Percentiles rank a stretch among this genome's conserved stretches.
These are phyloP conservation scores for Furnarius figulus DNA, from an alignment of 2,113 vertebrate genomes.

Conservation along the genomic window DNA sequence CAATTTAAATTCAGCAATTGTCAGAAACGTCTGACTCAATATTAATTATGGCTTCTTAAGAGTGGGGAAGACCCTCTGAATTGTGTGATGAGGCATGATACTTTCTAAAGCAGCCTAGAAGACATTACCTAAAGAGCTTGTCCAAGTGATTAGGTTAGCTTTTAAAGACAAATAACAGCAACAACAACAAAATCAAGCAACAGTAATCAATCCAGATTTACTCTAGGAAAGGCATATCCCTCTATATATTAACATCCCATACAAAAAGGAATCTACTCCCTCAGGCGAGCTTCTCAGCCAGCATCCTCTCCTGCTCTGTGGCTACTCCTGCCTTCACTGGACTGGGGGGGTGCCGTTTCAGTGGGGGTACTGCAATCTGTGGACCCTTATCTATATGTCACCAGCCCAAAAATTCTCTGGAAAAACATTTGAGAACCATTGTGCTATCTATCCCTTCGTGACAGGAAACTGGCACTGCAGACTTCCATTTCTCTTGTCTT, in stretches of 20 bases:
- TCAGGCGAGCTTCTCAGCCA: background rate
- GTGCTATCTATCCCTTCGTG: background rate
- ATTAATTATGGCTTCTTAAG: background rate
- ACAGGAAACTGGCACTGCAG: background rate
- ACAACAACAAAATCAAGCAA: background rate
- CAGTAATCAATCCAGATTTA: background rate
- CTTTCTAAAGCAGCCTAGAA: background rate
- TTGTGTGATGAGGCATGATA: background rate
- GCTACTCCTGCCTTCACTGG: background rate
- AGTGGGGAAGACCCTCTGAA: background rate
- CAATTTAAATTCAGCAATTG: background rate
- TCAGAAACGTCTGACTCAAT: background rate
- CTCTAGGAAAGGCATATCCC: background rate
- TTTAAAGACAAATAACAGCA: background rate
- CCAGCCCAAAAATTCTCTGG: background rate
- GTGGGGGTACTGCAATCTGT: background rate
- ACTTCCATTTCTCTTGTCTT: background rate
- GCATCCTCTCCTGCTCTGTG: background rate
- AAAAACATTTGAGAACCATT: background rate
- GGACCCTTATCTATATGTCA: background rate
- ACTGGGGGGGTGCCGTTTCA: background rate
- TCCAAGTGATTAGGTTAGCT: background rate
- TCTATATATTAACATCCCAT: background rate
- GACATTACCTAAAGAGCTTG: background rate
- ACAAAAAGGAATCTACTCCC: background rate